Percentiles rank a stretch among this genome's conserved stretches.
Evolutionary conservation across 2,113 vertebrate species (phyloP).

Genomic region (Oenanthe oenanthe): DNA sequence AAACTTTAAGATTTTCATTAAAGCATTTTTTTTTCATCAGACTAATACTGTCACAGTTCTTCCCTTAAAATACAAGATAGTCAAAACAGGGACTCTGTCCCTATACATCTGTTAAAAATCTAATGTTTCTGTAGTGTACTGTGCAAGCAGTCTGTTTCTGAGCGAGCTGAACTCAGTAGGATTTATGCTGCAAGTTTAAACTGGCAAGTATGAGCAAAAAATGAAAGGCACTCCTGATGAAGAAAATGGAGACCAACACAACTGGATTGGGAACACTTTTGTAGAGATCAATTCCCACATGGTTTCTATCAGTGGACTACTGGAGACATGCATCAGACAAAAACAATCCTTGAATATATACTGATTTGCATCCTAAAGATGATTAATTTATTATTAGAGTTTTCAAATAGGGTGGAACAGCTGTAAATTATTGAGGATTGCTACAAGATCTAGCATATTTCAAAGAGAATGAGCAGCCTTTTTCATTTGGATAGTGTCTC

Average conservation of each 20-base stretch:
- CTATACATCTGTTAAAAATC: neutral
- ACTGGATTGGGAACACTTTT: neutral
- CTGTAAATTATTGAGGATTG: neutral
- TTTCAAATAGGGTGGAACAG: neutral
- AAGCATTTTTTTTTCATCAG: neutral
- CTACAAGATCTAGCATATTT: neutral
- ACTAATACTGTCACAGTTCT: neutral
- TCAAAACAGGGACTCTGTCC: neutral
- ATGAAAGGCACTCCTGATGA: neutral
- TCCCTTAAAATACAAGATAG: neutral
- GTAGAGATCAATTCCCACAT: neutral
- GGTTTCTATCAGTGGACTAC: neutral
- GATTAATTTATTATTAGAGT: neutral
- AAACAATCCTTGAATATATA: neutral
- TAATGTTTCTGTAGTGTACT: fast-evolving
- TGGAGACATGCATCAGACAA: neutral
- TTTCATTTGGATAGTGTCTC: neutral
- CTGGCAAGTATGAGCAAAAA: neutral
- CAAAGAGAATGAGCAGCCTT: neutral
- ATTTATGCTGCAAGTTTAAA: neutral
- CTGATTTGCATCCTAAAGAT: neutral
- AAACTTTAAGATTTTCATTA: neutral
- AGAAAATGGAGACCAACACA: neutral
- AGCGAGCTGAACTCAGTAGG: neutral
- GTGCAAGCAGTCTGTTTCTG: neutral